phyloP scores from a whole-genome alignment of 2,888 invertebrate genomes.

The Alviniconcha strummeri region DNA sequence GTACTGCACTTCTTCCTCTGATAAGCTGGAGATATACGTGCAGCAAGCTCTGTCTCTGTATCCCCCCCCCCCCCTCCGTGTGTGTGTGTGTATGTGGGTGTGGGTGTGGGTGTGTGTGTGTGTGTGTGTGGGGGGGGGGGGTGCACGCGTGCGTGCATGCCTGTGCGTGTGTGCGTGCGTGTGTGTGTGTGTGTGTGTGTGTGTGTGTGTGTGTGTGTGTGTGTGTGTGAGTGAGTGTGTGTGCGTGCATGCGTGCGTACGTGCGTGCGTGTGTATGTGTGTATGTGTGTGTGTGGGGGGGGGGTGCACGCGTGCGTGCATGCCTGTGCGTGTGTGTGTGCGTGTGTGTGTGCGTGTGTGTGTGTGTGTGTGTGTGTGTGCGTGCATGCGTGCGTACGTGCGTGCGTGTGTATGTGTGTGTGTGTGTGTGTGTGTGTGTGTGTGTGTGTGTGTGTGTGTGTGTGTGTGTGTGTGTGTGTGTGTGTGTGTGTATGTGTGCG shows the following conservation, averaged over 20 bases:
- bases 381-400: constrained; percentile 15
- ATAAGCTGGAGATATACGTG: background rate
- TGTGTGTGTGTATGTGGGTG: background rate
- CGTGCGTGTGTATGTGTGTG: constrained; percentile 3
- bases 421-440: constrained; percentile 6
- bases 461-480: background rate
- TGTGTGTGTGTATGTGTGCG: background rate
- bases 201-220: constrained; percentile 5
- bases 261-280: constrained; percentile 25
- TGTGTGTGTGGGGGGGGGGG: constrained; percentile 20
- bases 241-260: constrained; percentile 8
- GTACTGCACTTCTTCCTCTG: background rate
- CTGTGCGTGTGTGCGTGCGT: constrained; percentile 8
- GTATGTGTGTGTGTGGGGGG: constrained; percentile 1
- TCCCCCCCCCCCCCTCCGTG: too few species aligned
- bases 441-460: background rate
- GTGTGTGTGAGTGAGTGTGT: constrained; percentile 12
- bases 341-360: too few species aligned
- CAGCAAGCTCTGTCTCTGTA: background rate
- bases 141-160: constrained; percentile 8
- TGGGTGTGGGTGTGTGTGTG: constrained; percentile 14
- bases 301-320: background rate
- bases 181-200: background rate
- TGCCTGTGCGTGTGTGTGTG: background rate
- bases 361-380: background rate